Evolutionary conservation across 2,797 vertebrate genomes (phyloP).

Genomic region (Melanotaenia pygmaea): DNA sequence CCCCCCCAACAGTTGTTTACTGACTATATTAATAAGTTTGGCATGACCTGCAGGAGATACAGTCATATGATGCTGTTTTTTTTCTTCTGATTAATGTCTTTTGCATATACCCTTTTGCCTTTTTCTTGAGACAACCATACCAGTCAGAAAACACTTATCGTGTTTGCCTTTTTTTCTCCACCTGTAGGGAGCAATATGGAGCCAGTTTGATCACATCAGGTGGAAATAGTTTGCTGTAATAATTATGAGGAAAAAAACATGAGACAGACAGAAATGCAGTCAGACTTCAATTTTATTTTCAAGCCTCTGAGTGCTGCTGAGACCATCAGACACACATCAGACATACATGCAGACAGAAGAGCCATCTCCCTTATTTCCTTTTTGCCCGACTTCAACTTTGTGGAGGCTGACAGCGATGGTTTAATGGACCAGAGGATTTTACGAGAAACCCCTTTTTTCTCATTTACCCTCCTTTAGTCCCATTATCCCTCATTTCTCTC

Average conservation of each 20-base stretch:
- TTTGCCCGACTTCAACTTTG: slow-evolving; percentile 33
- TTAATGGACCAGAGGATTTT: slow-evolving; percentile 53
- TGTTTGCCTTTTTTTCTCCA: slow-evolving; percentile 7
- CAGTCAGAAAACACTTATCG: no score
- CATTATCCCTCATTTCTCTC: slow-evolving; percentile 4
- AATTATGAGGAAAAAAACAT: slow-evolving; percentile 1
- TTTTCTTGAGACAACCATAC: background rate
- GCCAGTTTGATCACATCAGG: background rate
- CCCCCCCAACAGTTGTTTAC: slow-evolving; percentile 55
- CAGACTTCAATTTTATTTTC: slow-evolving; percentile 30
- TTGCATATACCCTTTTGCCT: slow-evolving; percentile 6
- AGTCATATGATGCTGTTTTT: slow-evolving; percentile 74
- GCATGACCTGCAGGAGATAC: slow-evolving; percentile 64
- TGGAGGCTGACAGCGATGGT: slow-evolving; percentile 36
- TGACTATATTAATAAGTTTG: slow-evolving; percentile 65
- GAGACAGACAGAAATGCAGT: slow-evolving; percentile 43
- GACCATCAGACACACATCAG: slow-evolving; percentile 39
- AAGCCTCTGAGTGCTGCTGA: slow-evolving; percentile 53
- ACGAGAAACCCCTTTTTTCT: slow-evolving; percentile 40
- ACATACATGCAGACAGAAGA: slow-evolving; percentile 31
- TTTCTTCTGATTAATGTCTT: slow-evolving; percentile 8
- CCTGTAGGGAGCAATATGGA: slow-evolving; percentile 33
- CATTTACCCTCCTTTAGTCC: background rate
- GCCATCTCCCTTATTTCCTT: slow-evolving; percentile 32
- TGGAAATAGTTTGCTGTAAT: background rate